A percentile compares a stretch with the other conserved stretches of the same genome.
Conservation (phyloP, 2,888 invertebrate genomes). For the Lasius platythorax region DNA sequence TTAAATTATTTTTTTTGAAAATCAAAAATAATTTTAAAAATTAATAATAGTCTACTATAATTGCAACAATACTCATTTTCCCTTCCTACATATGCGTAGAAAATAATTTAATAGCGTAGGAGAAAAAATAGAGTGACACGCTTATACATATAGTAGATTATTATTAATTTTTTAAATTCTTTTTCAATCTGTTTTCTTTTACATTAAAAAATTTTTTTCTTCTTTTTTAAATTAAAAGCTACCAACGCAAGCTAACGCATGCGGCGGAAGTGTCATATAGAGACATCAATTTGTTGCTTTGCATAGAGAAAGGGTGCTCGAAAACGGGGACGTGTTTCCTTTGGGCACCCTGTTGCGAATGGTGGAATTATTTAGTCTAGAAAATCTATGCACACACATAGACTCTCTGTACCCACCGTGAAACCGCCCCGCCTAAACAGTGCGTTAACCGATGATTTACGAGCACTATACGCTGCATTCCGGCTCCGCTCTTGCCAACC, state of each 20-base stretch:
- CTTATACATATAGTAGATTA: no score
- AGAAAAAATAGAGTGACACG: no score
- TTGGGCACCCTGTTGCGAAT: conserved; percentile 78
- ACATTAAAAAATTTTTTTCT: not conserved
- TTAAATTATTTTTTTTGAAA: not conserved
- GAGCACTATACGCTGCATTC: conserved; percentile 71
- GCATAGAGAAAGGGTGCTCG: conserved; percentile 45
- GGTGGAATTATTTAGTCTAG: conserved; percentile 85
- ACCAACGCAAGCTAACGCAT: not conserved
- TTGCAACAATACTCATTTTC: not conserved
- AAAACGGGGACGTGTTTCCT: conserved; percentile 48
- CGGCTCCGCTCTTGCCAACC: conserved; percentile 60
- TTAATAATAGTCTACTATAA: conserved; percentile 7
- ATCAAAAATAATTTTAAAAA: not conserved
- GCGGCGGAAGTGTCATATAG: conserved; percentile 54
- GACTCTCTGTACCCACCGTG: conserved; percentile 83
- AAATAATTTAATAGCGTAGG: no score
- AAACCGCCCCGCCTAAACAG: conserved; percentile 86
- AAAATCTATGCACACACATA: conserved; percentile 77
- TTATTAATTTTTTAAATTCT: no score
- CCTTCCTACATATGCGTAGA: not conserved
- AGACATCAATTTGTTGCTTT: conserved; percentile 75
- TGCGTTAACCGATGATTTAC: conserved; percentile 86
- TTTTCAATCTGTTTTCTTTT: not conserved
- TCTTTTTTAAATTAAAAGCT: not conserved